phyloP scores from a whole-genome alignment of 2,113 vertebrate genomes.

The Sula dactylatra region DNA sequence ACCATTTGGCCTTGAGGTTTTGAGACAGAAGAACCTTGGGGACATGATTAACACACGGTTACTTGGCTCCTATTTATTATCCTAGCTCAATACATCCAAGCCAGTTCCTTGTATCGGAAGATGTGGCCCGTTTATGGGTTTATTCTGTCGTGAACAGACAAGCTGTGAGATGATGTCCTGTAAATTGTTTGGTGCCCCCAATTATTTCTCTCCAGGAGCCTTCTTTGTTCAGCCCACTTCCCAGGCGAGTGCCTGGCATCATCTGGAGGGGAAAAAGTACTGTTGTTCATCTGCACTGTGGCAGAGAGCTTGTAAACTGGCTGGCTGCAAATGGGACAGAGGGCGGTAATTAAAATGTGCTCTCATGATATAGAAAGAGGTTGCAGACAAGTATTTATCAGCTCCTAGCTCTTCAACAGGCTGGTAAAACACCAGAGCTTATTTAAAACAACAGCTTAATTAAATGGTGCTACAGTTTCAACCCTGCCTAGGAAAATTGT shows the following conservation, averaged over 20 bases:
- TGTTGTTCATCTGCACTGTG: not conserved
- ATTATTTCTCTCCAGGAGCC: constrained; percentile 1
- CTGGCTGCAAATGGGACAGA: constrained; percentile 22
- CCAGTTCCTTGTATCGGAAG: not conserved
- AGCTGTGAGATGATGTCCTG: not conserved
- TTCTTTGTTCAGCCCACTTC: not conserved
- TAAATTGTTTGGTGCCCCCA: not conserved
- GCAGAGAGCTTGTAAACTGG: not conserved
- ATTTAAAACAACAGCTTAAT: constrained; percentile 47
- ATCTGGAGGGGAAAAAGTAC: not conserved
- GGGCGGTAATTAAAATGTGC: constrained; percentile 39
- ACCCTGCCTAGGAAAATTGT: not conserved
- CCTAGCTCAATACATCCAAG: not conserved
- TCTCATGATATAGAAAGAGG: not conserved
- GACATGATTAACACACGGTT: not conserved
- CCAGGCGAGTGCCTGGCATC: not conserved
- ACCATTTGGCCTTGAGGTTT: not conserved
- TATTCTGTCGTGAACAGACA: not conserved
- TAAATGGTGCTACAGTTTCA: constrained; percentile 4
- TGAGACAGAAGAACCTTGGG: not conserved
- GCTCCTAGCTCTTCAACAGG: not conserved
- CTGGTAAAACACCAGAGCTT: not conserved
- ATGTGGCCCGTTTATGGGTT: not conserved
- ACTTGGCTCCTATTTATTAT: not conserved
- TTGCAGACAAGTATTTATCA: constrained; percentile 7